Evolutionary conservation across 1,140 invertebrate genomes (phyloP).

Genomic region (Vanessa atalanta): DNA sequence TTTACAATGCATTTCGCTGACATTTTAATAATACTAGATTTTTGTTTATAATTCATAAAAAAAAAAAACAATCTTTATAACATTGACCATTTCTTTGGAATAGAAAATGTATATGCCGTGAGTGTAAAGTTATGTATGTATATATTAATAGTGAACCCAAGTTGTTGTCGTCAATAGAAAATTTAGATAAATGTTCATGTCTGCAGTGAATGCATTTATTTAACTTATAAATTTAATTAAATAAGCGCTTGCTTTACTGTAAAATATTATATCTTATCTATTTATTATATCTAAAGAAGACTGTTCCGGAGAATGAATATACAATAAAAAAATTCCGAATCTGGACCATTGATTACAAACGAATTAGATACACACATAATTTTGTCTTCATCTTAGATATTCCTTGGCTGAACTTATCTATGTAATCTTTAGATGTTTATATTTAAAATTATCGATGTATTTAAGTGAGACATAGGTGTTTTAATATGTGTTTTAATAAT

Average conservation of each 20-base stretch:
- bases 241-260: background rate
- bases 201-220: background rate
- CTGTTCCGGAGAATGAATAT: background rate
- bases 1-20: background rate
- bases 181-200: background rate
- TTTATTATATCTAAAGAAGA: conserved; percentile 1
- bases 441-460: conserved; percentile 1
- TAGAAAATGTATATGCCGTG: background rate
- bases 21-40: no score
- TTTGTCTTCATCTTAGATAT: background rate
- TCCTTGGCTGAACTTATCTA: background rate
- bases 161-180: background rate
- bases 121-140: background rate
- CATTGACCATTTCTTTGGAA: background rate
- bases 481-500: background rate
- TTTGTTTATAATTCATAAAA: no score
- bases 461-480: background rate
- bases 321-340: background rate
- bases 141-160: background rate
- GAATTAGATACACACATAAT: background rate
- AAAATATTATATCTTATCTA: background rate
- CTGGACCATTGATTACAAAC: background rate
- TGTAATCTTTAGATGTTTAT: background rate
- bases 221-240: background rate
- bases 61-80: no score